phyloP scores from a whole-genome alignment of 2,797 vertebrate species.

The Artibeus lituratus region DNA sequence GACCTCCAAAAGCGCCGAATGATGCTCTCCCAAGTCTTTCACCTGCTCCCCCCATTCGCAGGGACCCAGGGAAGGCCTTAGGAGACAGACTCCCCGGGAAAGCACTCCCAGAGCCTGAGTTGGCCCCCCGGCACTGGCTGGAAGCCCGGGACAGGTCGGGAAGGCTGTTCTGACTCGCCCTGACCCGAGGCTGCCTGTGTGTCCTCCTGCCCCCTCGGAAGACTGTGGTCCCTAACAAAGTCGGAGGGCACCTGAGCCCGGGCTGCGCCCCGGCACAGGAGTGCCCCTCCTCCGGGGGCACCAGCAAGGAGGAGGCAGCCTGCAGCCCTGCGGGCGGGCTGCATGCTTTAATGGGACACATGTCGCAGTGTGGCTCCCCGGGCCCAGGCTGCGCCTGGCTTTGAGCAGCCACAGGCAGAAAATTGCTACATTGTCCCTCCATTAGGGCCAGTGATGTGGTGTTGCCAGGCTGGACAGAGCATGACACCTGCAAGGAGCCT shows the following conservation, averaged over 20 bases:
- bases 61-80: neutral
- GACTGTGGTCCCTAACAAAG: neutral
- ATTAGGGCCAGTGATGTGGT: conserved; percentile 84
- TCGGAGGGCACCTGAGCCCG: neutral
- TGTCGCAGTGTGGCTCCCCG: conserved; percentile 33
- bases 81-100: neutral
- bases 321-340: conserved; percentile 34
- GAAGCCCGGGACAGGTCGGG: neutral
- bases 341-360: conserved; percentile 74
- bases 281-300: neutral
- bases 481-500: conserved; percentile 80
- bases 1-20: neutral
- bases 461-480: conserved; percentile 80
- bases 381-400: conserved; percentile 34
- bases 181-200: neutral
- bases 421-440: conserved; percentile 84
- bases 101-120: no score
- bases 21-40: neutral
- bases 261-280: neutral
- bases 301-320: neutral
- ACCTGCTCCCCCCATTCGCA: neutral
- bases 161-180: neutral
- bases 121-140: neutral
- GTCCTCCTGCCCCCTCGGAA: neutral
- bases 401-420: conserved; percentile 82